These are phyloP conservation scores for Eremophila alpestris DNA, from an alignment of 2,797 vertebrate genomes.

Conservation along the genomic window DNA sequence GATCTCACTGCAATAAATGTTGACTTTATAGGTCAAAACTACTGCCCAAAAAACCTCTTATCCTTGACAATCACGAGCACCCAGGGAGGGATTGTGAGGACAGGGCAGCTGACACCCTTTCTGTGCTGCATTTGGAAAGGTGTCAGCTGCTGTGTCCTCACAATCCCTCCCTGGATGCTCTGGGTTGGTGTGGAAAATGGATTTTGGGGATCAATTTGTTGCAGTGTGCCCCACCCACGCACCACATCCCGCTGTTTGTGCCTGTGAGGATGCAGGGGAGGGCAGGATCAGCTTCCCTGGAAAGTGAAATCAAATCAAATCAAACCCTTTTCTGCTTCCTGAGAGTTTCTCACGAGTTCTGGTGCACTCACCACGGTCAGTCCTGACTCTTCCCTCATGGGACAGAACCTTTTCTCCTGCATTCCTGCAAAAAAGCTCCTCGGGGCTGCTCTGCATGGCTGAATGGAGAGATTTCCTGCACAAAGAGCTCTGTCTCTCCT, in stretches of 20 bases:
- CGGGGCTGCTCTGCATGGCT: neutral
- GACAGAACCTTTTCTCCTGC: neutral
- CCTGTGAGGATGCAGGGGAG: neutral
- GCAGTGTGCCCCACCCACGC: neutral
- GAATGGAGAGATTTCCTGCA: neutral
- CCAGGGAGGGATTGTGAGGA: neutral
- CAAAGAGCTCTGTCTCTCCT: neutral
- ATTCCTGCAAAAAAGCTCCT: neutral
- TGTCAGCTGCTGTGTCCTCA: neutral
- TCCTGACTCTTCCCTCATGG: neutral
- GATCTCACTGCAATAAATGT: neutral
- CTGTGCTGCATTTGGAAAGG: neutral
- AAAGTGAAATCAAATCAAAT: neutral
- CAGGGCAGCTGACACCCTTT: neutral
- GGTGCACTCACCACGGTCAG: neutral
- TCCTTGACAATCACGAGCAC: neutral
- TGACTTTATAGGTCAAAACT: neutral
- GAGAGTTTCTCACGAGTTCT: neutral
- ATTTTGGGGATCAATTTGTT: neutral
- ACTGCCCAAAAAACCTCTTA: neutral
- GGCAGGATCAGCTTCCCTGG: neutral
- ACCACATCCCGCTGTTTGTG: rapidly evolving
- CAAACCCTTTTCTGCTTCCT: neutral
- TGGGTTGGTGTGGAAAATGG: neutral
- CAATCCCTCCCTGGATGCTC: neutral